These are phyloP conservation scores for Porphyrio hochstetteri DNA, from an alignment of 2,113 vertebrate genomes.

Conservation along the genomic window DNA sequence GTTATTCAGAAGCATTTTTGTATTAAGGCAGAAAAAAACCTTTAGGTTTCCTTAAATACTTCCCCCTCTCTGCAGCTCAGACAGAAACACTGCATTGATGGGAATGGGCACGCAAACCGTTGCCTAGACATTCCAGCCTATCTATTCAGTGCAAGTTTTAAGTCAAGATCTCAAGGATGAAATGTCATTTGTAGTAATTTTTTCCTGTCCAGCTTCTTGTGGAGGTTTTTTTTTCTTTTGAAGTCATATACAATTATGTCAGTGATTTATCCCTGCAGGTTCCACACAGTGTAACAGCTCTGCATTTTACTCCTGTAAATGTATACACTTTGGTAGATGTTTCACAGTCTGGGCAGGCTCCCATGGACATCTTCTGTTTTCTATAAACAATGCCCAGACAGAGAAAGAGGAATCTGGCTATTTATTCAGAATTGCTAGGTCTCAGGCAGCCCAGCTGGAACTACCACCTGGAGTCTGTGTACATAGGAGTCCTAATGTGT, in stretches of 20 bases:
- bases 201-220: not conserved
- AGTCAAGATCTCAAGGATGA: not conserved
- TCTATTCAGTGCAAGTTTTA: not conserved
- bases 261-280: not conserved
- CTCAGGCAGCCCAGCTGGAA: not conserved
- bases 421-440: not conserved
- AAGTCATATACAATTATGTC: not conserved
- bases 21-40: not conserved
- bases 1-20: not conserved
- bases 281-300: not conserved
- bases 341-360: not conserved
- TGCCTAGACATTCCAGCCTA: not conserved
- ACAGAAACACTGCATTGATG: not conserved
- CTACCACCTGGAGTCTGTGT: constrained; percentile 8
- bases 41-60: not conserved
- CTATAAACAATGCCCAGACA: not conserved
- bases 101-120: not conserved
- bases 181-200: not conserved
- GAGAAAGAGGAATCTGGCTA: not conserved
- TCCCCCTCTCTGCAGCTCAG: not conserved
- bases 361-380: not conserved
- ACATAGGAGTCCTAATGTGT: not conserved
- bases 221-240: not conserved
- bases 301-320: not conserved
- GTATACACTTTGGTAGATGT: not conserved